Percentiles rank a stretch among this genome's conserved stretches.
Evolutionary conservation across 2,797 vertebrate species (phyloP).

Genomic region (Muscicapa comitata): DNA sequence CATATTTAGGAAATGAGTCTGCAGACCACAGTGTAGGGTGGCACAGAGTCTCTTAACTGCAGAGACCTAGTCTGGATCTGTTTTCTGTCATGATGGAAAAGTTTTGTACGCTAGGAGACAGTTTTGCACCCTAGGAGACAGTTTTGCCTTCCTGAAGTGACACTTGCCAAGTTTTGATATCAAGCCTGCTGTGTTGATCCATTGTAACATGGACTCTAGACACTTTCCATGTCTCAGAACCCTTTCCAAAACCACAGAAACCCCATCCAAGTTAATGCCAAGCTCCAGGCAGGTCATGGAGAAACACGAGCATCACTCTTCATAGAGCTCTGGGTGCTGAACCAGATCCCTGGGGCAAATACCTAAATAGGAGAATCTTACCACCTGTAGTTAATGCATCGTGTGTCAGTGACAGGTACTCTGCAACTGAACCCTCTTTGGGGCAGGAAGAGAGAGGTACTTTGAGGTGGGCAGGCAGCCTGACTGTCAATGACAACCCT

Average conservation of each 20-base stretch:
- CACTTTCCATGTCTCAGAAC: background rate
- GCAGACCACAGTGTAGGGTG: background rate
- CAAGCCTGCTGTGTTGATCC: background rate
- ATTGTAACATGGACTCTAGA: background rate
- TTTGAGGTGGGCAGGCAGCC: background rate
- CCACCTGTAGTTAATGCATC: no score
- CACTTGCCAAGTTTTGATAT: background rate
- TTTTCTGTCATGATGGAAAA: background rate
- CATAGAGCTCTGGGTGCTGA: background rate
- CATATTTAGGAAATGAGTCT: background rate
- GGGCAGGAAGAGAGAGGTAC: background rate
- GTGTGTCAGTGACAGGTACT: background rate
- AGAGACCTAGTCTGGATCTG: background rate
- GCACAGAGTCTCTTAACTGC: background rate
- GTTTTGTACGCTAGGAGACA: background rate
- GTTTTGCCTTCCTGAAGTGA: background rate
- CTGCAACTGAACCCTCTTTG: background rate
- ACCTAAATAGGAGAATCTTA: background rate
- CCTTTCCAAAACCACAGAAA: background rate
- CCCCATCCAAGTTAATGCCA: background rate
- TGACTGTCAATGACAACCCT: background rate
- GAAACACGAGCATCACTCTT: background rate
- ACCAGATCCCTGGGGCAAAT: background rate
- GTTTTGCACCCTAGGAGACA: background rate
- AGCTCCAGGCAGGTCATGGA: background rate